phyloP scores from a whole-genome alignment of 2,888 invertebrate genomes.

The Apamea epomidion region DNA sequence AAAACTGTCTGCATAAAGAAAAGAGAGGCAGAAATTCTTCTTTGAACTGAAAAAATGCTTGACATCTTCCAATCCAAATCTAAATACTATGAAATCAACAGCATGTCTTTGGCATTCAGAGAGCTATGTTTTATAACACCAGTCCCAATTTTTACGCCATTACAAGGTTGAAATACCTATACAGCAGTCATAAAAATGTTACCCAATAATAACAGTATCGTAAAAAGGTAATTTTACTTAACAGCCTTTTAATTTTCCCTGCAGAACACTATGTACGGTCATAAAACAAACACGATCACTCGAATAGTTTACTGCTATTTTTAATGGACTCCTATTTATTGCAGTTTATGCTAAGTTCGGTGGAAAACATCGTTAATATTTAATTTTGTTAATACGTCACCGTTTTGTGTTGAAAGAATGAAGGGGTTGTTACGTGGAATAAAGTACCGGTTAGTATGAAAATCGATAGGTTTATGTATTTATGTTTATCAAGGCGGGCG shows the following conservation, averaged over 20 bases:
- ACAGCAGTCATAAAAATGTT: constrained; percentile 49
- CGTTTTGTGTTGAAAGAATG: constrained; percentile 20
- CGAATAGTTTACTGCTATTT: constrained; percentile 62
- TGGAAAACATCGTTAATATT: constrained; percentile 42
- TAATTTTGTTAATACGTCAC: too few relatives aligned
- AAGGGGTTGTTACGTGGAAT: background rate
- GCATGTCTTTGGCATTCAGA: background rate
- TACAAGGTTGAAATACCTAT: constrained; percentile 36
- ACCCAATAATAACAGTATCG: constrained; percentile 59
- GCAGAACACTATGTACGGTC: constrained; percentile 39
- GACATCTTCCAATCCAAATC: background rate
- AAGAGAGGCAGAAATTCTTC: background rate
- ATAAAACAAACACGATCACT: constrained; percentile 68
- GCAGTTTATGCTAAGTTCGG: constrained; percentile 61
- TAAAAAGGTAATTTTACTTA: constrained; percentile 70
- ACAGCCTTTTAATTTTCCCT: constrained; percentile 70
- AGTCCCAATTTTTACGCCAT: constrained; percentile 18
- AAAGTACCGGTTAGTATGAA: constrained; percentile 7
- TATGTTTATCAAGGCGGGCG: background rate
- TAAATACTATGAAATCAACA: background rate
- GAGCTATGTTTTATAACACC: background rate
- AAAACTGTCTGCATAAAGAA: background rate
- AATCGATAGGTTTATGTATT: background rate
- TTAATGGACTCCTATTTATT: constrained; percentile 58
- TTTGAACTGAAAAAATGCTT: background rate